A percentile compares a stretch with the other conserved stretches of the same genome.
Conservation (phyloP, 2,797 vertebrate species). For the Astyanax mexicanus region DNA sequence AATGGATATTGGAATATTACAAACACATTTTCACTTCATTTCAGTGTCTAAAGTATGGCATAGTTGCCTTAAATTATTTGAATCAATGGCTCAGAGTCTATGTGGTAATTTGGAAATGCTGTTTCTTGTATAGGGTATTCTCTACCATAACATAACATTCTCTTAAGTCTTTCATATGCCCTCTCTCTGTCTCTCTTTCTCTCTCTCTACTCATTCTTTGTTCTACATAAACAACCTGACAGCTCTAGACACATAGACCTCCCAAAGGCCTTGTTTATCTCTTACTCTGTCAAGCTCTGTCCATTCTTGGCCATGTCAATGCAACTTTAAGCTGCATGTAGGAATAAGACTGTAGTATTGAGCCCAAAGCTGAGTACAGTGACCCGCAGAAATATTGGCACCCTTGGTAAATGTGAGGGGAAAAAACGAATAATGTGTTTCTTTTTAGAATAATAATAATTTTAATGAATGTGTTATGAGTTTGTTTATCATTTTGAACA, state of each 20-base stretch:
- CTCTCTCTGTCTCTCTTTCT: neutral
- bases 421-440: neutral
- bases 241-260: constrained; percentile 3
- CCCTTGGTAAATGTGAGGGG: neutral
- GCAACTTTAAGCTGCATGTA: neutral
- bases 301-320: neutral
- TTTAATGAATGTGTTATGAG: too few species aligned
- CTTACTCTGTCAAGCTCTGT: neutral
- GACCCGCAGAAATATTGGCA: neutral
- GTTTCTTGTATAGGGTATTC: too few species aligned
- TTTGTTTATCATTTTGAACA: too few species aligned
- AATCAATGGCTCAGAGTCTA: too few species aligned
- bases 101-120: neutral
- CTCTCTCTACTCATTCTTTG: neutral
- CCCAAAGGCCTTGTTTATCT: neutral
- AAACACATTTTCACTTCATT: too few species aligned
- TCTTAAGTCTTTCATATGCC: neutral
- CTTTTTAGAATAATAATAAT: too few species aligned
- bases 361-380: neutral
- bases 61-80: too few species aligned
- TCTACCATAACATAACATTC: too few species aligned
- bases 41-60: too few species aligned
- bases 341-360: neutral
- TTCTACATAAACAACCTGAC: neutral
- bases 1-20: too few species aligned